phyloP scores from a whole-genome alignment of 53 echinoderm and acorn worm species.

The Apostichopus leukothele region DNA sequence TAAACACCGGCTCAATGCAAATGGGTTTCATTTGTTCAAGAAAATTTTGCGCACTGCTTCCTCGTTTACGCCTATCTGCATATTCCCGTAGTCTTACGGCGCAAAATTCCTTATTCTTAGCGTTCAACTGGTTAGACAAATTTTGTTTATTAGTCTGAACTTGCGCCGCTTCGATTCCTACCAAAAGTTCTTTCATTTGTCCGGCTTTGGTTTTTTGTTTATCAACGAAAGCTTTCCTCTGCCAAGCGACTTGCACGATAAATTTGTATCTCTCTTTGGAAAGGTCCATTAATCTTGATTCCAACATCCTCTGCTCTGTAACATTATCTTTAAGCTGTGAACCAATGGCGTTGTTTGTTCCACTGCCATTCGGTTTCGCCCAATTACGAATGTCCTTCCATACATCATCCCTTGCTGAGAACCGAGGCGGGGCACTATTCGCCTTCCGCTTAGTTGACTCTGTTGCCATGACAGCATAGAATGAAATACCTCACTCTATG shows the following conservation, averaged over 20 bases:
- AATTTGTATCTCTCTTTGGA: conserved; percentile 97
- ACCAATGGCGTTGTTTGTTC: conserved; percentile 68
- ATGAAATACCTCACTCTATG: too few species aligned
- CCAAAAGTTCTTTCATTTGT: conserved; percentile 85
- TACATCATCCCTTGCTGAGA: conserved; percentile 78
- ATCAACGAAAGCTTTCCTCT: conserved; percentile 96
- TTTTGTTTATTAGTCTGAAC: conserved; percentile 56
- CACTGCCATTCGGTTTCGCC: conserved; percentile 80
- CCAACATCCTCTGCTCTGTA: conserved; percentile 94
- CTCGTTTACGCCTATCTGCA: conserved; percentile 52
- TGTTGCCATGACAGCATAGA: not conserved
- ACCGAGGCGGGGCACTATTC: conserved; percentile 76
- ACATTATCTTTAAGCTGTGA: conserved; percentile 95
- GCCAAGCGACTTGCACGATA: conserved; percentile 93
- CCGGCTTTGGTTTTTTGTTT: conserved; percentile 83
- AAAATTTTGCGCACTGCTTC: conserved; percentile 30
- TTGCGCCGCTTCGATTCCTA: conserved; percentile 48
- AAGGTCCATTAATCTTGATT: conserved; percentile 80
- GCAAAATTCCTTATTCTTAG: conserved; percentile 60
- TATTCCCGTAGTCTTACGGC: conserved; percentile 67
- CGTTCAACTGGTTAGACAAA: conserved; percentile 53
- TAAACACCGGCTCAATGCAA: conserved; percentile 62
- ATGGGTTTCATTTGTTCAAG: conserved; percentile 78
- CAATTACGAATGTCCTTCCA: conserved; percentile 92
- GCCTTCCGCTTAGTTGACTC: conserved; percentile 47